Evolutionary conservation across 2,113 vertebrate species (phyloP), one percentile per base, ranked within the genome.

Genomic region (Corythoichthys intestinalis): DNA sequence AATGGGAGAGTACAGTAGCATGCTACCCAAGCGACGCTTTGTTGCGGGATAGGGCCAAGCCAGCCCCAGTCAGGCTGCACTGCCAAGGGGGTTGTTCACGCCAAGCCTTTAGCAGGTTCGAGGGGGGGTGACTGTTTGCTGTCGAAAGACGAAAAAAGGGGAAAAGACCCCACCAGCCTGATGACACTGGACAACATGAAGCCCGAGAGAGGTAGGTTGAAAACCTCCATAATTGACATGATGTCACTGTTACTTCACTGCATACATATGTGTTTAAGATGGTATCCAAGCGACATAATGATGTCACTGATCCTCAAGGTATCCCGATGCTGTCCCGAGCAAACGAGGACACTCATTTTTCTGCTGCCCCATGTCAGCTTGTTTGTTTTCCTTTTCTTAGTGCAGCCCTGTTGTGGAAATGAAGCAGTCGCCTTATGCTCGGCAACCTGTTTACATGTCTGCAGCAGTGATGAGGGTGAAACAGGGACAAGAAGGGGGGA

Each of bases 191-290:
- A 86, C 82, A 94, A 91, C 84, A 98, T 98, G 97, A 98, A 98
- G 94, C 83, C 96, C 69, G 96, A 98, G 76, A 84, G 95, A 98
- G 96, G 97, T 98, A 95, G 91, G 89, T 72, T 76, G 38, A 46
- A 15, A 72, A 74, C 52, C 41, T 57, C 15, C n/a, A 28, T 37
- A 39, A 37, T 61, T 53, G 56, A 66, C 57, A 34, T 72, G 63
- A 58, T 58, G 56, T 58, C 56, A 78, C 65, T 76, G 72, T 61
- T 67, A 38, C 76, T 70, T 17, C 53, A 73, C 66, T 56, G 10
- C 4, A 12, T 56, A 9, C 53, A 12, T 58, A 37, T 58, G 56
- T 58, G 34, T 58, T 37, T 13, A 37, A 34, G 28, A 37, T 58
- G 14, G 63, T 70, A 72, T 37, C 4, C 74, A 72, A 76, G 48